Base-by-base conservation (phyloP, 2,888 invertebrate genomes). In the Platycheirus albimanus region DNA sequence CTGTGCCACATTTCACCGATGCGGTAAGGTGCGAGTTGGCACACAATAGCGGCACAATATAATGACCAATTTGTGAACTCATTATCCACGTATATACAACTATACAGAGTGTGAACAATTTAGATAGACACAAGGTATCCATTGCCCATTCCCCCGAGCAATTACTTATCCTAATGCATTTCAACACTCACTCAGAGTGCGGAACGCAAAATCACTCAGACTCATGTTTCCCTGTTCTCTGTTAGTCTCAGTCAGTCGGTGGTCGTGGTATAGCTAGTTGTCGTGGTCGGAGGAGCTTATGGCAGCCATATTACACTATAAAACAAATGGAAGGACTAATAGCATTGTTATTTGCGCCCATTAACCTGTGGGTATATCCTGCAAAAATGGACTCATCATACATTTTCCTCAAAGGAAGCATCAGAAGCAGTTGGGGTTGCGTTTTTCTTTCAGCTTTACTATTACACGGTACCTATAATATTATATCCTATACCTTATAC, bases 31-130 rank as follows among this genome's bases (percentile, higher is more conserved):
- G 24, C 20, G 36, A 20, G 24, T 15, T 24, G 20, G 8, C 10
- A 17, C 11, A 58, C 38, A 41, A 58, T 41, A 13, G 41, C 41
- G 41, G 41, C 58, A 41, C 41, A 45, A 6, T 47, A n/a, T 75
- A 80, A 75, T 70, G 75, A 80, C 56, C 75, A 80, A 80, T 80
- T 80, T 80, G 75, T 80, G 49, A 80, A 75, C 75, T 75, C 69
- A 80, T 80, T 80, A 80, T 47, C 28, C 38, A 45, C 64, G 64
- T 43, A 54, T 43, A 54, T 70, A 38, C 71, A 64, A 7, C 58
- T 20, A n/a, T n/a, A 20, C 20, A 20, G 8, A 51, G 67, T 41
- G 67, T 33, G 54, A 66, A 56, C 33, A 15, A 66, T 51, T 66
- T 56, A 45, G 49, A 15, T 49, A 38, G 24, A 47, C 58, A 76